phyloP scores from a whole-genome alignment of 1,140 invertebrate genomes.

The Drosophila mauritiana region DNA sequence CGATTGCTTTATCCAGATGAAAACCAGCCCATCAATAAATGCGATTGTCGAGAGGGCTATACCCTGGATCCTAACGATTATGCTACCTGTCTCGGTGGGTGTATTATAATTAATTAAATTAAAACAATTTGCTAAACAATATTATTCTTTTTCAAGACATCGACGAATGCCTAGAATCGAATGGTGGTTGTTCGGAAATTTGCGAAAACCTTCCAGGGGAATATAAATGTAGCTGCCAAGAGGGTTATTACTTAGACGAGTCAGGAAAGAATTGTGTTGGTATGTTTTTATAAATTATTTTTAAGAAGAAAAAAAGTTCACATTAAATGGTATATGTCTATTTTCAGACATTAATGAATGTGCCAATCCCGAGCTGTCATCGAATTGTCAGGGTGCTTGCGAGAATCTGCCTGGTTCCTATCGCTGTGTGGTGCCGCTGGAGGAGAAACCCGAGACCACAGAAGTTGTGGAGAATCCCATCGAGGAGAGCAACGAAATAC shows the following conservation, averaged over 20 bases:
- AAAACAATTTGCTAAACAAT: background rate
- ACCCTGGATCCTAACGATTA: conserved; percentile 72
- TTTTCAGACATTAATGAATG: conserved; percentile 90
- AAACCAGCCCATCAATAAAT: conserved; percentile 68
- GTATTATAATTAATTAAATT: accelerated
- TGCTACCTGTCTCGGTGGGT: conserved; percentile 67
- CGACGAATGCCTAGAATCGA: conserved; percentile 90
- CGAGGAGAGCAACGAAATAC: background rate
- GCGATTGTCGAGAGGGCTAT: conserved; percentile 75
- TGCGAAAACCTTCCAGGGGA: conserved; percentile 90
- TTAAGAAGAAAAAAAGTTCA: background rate
- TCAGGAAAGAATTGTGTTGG: conserved; percentile 79
- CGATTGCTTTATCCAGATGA: conserved; percentile 72
- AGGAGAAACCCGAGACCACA: conserved; percentile 10
- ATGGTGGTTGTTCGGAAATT: conserved; percentile 87
- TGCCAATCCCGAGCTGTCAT: conserved; percentile 84
- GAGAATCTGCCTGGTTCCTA: conserved; percentile 90
- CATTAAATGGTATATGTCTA: too few relatives aligned
- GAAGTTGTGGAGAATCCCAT: background rate
- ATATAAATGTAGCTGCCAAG: conserved; percentile 89
- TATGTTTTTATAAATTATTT: conserved; percentile 38
- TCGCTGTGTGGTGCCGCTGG: conserved; percentile 85
- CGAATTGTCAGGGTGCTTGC: conserved; percentile 87
- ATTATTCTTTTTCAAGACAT: conserved; percentile 86
- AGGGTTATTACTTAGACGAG: conserved; percentile 83